These are phyloP conservation scores for Cherax destructor DNA, from an alignment of 1,140 invertebrate genomes.

Conservation along the genomic window DNA sequence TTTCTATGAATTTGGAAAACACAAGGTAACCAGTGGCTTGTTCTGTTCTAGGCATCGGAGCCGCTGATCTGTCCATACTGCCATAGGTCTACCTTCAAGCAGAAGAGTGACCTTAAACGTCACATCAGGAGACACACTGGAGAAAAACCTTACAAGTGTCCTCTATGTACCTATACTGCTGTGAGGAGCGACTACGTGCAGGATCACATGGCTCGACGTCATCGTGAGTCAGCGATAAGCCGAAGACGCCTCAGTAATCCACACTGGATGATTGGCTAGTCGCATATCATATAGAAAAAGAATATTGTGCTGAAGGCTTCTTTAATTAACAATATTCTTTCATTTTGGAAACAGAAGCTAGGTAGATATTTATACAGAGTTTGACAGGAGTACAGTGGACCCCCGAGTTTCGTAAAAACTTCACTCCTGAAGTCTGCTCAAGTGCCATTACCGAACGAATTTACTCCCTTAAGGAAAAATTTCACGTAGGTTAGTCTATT, in stretches of 20 bases:
- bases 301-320: background rate
- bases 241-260: slow-evolving; percentile 13
- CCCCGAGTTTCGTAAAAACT: no score
- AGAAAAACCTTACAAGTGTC: slow-evolving; percentile 56
- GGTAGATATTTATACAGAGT: background rate
- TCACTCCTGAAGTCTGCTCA: no score
- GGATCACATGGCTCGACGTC: slow-evolving; percentile 46
- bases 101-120: slow-evolving; percentile 61
- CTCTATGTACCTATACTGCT: slow-evolving; percentile 50
- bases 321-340: background rate
- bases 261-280: slow-evolving; percentile 32
- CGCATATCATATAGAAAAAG: background rate
- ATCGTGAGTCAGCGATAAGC: slow-evolving; percentile 6
- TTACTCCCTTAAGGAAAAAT: no score
- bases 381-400: background rate
- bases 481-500: no score
- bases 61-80: slow-evolving; percentile 63
- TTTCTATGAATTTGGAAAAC: slow-evolving; percentile 6
- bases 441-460: no score
- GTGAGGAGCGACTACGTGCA: slow-evolving; percentile 62
- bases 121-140: slow-evolving; percentile 55
- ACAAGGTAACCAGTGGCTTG: slow-evolving; percentile 47
- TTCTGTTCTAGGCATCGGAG: slow-evolving; percentile 61
- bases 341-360: background rate
- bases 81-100: slow-evolving; percentile 65